Evolutionary conservation across 2,797 vertebrate species (phyloP).

Genomic region (Alexandromys oeconomus): DNA sequence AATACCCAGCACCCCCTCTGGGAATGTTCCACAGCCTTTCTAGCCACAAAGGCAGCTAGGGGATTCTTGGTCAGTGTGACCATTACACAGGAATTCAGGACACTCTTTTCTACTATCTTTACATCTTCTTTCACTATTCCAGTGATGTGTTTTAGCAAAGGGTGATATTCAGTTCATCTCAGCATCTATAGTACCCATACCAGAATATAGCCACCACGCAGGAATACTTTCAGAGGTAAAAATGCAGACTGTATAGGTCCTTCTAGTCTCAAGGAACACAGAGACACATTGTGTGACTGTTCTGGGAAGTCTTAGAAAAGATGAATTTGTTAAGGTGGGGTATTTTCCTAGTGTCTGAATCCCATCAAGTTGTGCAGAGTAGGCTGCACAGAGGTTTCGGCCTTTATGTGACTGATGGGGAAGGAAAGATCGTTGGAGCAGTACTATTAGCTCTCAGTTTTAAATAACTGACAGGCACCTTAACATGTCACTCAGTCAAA

Average conservation of each 20-base stretch:
- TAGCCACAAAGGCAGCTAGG: background rate
- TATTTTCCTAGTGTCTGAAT: background rate
- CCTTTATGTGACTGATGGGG: background rate
- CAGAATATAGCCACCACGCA: background rate
- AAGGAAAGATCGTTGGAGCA: conserved; percentile 15
- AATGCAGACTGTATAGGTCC: rapidly evolving
- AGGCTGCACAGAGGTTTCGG: background rate
- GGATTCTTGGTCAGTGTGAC: background rate
- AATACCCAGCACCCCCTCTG: background rate
- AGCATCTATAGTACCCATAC: rapidly evolving
- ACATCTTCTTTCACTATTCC: background rate
- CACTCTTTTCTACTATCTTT: background rate
- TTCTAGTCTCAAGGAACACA: too few relatives aligned
- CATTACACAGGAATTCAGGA: background rate
- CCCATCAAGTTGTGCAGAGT: background rate
- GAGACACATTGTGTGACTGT: background rate
- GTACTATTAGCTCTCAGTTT: background rate
- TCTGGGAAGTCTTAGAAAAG: background rate
- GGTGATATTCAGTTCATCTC: background rate
- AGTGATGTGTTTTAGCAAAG: background rate
- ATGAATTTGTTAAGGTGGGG: background rate
- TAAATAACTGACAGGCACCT: conserved; percentile 18
- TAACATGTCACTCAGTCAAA: conserved; percentile 53
- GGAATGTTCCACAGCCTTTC: background rate
- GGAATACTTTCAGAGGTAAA: background rate